Base-by-base conservation (phyloP, 53 echinoderm and acorn worm genomes). In the Hippasteria phrygiana region DNA sequence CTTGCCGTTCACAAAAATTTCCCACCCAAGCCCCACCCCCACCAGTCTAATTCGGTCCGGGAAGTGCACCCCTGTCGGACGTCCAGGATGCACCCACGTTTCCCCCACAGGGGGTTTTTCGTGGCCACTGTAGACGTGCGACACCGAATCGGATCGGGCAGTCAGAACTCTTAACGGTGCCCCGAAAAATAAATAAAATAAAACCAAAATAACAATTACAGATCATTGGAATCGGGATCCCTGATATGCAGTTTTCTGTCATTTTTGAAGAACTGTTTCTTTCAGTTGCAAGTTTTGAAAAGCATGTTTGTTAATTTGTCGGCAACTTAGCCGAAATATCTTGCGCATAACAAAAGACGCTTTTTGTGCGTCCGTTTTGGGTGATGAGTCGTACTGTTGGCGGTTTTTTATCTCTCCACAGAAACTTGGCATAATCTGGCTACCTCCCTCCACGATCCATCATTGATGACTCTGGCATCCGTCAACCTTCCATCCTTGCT, bases 41-140 rank as follows among this genome's bases (percentile, higher is more conserved):
- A 27, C 34, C 34, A 9, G 10, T 9, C 27, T 31, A 11, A 32
- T 65, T 65, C 65, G 32, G 34, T 29, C 28, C 29, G 65, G 4
- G 65, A 20, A 65, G 31, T 65, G 65, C 65, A 65, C n/a, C n/a
- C n/a, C n/a, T n/a, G n/a, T n/a, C 13, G 31, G 12, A 39, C 62
- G 24, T 26, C 65, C 63, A 1, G 63, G 64, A 62, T 80, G 63
- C 63, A 62, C 63, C 63, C 81, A 80, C 81, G 62, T 80, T 80
- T 80, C 41, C 81, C 50, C 56, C 33, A 77, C 50, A 50, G 80
- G 80, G 38, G 56, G 33, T 79, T 77, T 77, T 77, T 79, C 59
- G 51, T 79, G 56, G 59, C 80, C 80, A 56, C 63, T 24, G 22
- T 28, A 4, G 62, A 42, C 40, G 62, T 34, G 24, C 28, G 32